Base-by-base conservation (phyloP, 2,113 vertebrate species). In the Hippocampus mohnikei region DNA sequence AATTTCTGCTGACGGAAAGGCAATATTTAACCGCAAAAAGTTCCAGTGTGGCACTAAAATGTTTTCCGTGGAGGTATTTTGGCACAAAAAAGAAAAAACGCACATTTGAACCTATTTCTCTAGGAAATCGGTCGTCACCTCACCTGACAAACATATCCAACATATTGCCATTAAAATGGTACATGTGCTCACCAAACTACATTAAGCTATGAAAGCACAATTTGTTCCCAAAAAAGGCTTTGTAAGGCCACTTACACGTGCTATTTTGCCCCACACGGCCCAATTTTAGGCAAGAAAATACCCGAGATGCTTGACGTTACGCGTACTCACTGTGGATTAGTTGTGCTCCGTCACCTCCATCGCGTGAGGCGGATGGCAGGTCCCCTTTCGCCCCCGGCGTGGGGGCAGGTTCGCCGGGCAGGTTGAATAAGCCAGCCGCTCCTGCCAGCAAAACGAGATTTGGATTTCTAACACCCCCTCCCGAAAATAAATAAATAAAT, bases 321-420 rank as follows among this genome's bases (percentile, higher is more conserved):
- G 50, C 70, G 0, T 42, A 84, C 84, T 82, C 20, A 87, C 84
- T 74, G 73, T 7, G 55, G 67, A 67, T 69, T 66, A 58, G 53
- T 41, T 23, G 69, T 42, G 25, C 37, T 65, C 29, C 5, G 59
- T 52, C 71, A 40, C 37, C 59, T 79, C 73, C 71, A 67, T 70
- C 82, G n/a, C 67, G 33, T 67, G 78, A 52, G 42, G 65, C 41
- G 42, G 63, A 25, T 65, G 42, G 58, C 58, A 60, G 58, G 58
- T 60, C 20, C 58, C 15, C 58, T 29, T 58, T 60, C 16, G 25
- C 56, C 4, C 33, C 58, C 16, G 16, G 58, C 58, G 58, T 13
- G 13, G 1, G 58, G 13, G 58, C 58, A 27, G 11, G n/a, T 23
- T 56, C 23, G 4, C 23, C 12, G 23, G 23, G 23, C 25, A 58